Conservation (phyloP, 2,113 vertebrate genomes). For the Otocyon megalotis region DNA sequence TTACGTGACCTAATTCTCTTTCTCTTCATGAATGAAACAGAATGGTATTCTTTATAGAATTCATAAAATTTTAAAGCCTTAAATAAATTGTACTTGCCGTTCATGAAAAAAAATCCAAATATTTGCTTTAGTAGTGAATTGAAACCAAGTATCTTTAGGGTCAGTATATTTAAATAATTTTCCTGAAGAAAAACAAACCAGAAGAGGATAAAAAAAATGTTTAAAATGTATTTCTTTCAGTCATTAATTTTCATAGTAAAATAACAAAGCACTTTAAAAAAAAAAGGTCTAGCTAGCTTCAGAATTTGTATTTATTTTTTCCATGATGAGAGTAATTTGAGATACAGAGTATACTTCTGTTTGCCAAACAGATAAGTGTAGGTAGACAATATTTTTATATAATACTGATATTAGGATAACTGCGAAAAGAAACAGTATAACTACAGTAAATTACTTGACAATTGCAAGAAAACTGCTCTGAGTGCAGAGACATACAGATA, state of each 20-base stretch:
- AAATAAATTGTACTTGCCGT: neutral
- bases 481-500: neutral
- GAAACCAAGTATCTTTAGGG: constrained; percentile 20
- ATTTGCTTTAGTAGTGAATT: constrained; percentile 54
- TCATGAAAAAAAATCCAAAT: constrained; percentile 53
- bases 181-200: constrained; percentile 56
- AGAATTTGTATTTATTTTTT: constrained; percentile 49
- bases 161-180: constrained; percentile 13
- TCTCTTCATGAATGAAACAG: neutral
- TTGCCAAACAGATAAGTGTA: constrained; percentile 29
- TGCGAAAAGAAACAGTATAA: neutral
- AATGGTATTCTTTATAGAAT: constrained; percentile 11
- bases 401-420: constrained; percentile 8
- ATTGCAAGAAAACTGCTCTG: constrained; percentile 38
- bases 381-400: neutral
- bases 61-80: constrained; percentile 10
- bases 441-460: constrained; percentile 54
- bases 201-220: neutral
- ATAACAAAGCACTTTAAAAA: neutral
- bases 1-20: neutral
- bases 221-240: constrained; percentile 16
- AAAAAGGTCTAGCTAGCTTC: neutral
- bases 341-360: neutral
- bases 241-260: constrained; percentile 57
- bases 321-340: constrained; percentile 11